A percentile compares a stretch with the other conserved stretches of the same genome.
These are phyloP conservation scores for Otocyon megalotis DNA, from an alignment of 2,113 vertebrate species.

Conservation along the genomic window DNA sequence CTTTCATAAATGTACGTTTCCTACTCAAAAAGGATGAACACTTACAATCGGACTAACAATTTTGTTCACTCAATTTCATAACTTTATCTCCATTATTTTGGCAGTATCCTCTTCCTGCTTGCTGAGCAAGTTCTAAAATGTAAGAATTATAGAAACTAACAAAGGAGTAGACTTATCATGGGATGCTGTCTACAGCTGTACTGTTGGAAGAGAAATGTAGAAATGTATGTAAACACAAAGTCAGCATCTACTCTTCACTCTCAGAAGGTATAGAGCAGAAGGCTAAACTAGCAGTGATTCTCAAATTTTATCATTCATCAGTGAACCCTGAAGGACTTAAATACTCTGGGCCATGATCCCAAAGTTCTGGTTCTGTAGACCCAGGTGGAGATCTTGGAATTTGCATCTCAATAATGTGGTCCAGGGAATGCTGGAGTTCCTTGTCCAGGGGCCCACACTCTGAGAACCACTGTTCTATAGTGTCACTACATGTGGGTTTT, in stretches of 20 bases:
- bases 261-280: not conserved
- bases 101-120: not conserved
- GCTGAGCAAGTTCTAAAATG: not conserved
- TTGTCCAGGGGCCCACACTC: not conserved
- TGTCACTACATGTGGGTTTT: not conserved
- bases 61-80: not conserved
- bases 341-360: not conserved
- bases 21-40: not conserved
- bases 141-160: constrained; percentile 3
- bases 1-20: not conserved
- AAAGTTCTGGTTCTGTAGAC: not conserved
- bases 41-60: not conserved
- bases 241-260: not conserved
- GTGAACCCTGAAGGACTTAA: not conserved
- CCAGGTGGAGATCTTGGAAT: not conserved
- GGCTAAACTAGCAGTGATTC: not conserved
- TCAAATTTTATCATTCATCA: not conserved
- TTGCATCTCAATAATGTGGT: not conserved
- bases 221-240: not conserved
- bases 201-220: not conserved
- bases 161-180: not conserved
- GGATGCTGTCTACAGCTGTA: not conserved
- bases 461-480: not conserved
- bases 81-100: not conserved
- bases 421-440: not conserved